Percentiles rank a stretch among this genome's conserved stretches.
Evolutionary conservation across 2,797 vertebrate genomes (phyloP).

Genomic region (Acanthurus tractus): DNA sequence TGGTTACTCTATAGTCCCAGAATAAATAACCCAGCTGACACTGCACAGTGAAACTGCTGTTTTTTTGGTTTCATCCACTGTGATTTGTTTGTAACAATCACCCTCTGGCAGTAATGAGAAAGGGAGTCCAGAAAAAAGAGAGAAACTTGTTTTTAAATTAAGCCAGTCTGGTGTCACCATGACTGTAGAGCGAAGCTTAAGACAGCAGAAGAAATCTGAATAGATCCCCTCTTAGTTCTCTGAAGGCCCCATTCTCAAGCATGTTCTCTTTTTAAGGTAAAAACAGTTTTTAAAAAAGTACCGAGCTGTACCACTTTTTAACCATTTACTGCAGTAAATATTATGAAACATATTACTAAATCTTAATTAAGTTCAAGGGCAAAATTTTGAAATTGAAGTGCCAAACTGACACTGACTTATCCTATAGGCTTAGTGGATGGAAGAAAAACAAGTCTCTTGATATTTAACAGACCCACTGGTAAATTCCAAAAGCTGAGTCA

Average conservation of each 20-base stretch:
- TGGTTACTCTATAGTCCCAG: too few relatives aligned
- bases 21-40: too few relatives aligned
- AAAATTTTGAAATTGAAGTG: neutral
- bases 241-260: constrained; percentile 18
- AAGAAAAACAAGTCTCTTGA: constrained; percentile 21
- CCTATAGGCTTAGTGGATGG: neutral
- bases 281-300: neutral
- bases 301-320: neutral
- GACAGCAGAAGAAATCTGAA: constrained; percentile 1
- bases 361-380: constrained; percentile 18
- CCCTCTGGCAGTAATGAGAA: too few relatives aligned
- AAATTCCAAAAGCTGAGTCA: neutral
- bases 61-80: too few relatives aligned
- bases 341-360: constrained; percentile 3
- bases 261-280: constrained; percentile 36
- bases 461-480: constrained; percentile 12
- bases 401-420: neutral
- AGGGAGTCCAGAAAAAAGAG: too few relatives aligned
- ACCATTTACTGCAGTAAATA: neutral
- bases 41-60: too few relatives aligned
- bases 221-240: neutral
- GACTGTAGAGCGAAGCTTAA: neutral
- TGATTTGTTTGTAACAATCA: too few relatives aligned
- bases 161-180: neutral
- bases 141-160: too few relatives aligned